These are phyloP conservation scores for Oryzias melastigma DNA, from an alignment of 2,113 vertebrate species.

Conservation along the genomic window DNA sequence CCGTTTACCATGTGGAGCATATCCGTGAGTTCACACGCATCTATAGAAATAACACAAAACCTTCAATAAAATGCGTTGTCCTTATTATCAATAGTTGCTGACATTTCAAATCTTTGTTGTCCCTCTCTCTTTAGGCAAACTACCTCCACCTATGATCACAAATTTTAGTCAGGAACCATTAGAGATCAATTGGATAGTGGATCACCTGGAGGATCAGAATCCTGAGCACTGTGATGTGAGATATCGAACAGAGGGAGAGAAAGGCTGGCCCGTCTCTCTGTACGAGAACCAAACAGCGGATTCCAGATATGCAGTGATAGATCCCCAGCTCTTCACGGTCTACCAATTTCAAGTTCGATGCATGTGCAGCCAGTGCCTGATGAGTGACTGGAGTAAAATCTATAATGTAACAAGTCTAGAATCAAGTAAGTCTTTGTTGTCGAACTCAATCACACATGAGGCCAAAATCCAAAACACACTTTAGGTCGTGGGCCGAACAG, in stretches of 20 bases:
- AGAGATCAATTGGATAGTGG: constrained; percentile 53
- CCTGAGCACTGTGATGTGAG: constrained; percentile 40
- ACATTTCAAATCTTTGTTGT: neutral
- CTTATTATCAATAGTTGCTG: neutral
- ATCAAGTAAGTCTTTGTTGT: constrained; percentile 61
- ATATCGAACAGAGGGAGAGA: constrained; percentile 31
- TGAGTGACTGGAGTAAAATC: constrained; percentile 73
- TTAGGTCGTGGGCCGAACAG: too few species aligned
- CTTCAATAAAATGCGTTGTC: neutral
- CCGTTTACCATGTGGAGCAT: constrained; percentile 29
- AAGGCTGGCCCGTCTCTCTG: constrained; percentile 34
- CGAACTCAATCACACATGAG: too few species aligned
- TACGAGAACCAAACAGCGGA: too few species aligned
- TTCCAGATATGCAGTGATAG: neutral
- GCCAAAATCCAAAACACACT: too few species aligned
- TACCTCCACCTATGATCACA: constrained; percentile 34
- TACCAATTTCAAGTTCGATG: constrained; percentile 79
- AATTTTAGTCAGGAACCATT: neutral
- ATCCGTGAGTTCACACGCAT: constrained; percentile 59
- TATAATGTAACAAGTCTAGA: constrained; percentile 46
- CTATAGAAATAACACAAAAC: neutral
- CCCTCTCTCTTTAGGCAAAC: constrained; percentile 49
- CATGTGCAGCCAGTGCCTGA: constrained; percentile 27
- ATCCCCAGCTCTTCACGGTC: constrained; percentile 42
- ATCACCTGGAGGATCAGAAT: neutral